Evolutionary conservation across 2,888 invertebrate species (phyloP).

Genomic region (Mystacides longicornis): DNA sequence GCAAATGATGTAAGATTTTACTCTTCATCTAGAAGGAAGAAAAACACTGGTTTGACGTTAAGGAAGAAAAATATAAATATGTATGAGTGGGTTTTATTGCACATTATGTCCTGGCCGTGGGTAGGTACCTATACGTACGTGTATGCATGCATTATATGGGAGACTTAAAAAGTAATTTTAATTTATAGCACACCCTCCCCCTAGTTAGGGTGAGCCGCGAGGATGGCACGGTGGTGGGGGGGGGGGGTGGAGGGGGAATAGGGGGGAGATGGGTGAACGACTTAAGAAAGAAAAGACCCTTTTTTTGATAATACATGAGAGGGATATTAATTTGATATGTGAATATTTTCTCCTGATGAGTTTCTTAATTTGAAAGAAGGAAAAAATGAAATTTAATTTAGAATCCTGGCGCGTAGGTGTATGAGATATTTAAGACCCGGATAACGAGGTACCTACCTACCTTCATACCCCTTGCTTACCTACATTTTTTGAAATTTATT

Average conservation of each 20-base stretch:
- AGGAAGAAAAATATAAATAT: constrained; percentile 2
- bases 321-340: constrained; percentile 19
- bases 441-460: no score
- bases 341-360: background rate
- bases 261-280: constrained; percentile 21
- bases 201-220: constrained; percentile 10
- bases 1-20: no score
- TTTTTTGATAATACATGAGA: constrained; percentile 24
- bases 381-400: background rate
- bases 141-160: constrained; percentile 10
- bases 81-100: constrained; percentile 1
- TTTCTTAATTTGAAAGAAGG: background rate
- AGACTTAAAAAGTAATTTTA: constrained; percentile 20
- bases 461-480: no score
- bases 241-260: constrained; percentile 3
- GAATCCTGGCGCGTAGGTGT: no score
- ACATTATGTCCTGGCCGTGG: background rate
- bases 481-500: no score
- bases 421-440: no score
- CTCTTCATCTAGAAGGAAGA: no score
- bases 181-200: constrained; percentile 16
- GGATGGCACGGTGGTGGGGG: constrained; percentile 7
- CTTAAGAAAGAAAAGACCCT: constrained; percentile 26
- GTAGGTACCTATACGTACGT: background rate
- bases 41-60: no score